phyloP scores from a whole-genome alignment of 2,797 vertebrate species.

The Sebastes flavidus region DNA sequence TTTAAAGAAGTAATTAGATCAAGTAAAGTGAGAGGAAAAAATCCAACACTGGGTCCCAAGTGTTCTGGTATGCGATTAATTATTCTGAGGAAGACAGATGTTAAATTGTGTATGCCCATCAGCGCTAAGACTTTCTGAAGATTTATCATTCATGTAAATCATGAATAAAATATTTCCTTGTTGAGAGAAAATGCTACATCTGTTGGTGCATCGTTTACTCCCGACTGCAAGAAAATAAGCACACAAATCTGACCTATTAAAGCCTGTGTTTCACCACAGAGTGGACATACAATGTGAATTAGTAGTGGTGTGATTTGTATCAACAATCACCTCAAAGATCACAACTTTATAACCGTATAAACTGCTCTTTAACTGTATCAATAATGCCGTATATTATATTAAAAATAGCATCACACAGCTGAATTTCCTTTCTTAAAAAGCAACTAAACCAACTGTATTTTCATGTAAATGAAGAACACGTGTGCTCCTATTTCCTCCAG shows the following conservation, averaged over 20 bases:
- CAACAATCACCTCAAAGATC: not conserved
- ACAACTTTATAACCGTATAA: not conserved
- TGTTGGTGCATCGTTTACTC: conserved; percentile 77
- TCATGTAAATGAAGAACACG: conserved; percentile 19
- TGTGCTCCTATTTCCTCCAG: conserved; percentile 29
- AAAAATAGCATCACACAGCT: not conserved
- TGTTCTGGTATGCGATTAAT: conserved; percentile 78
- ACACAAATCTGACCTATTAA: conserved; percentile 68
- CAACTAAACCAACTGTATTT: conserved; percentile 20
- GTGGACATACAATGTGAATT: conserved; percentile 24
- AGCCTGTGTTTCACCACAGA: conserved; percentile 13
- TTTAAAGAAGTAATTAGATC: conserved; percentile 80
- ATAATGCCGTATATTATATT: not conserved
- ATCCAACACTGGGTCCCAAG: conserved; percentile 72
- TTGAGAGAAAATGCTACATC: conserved; percentile 84
- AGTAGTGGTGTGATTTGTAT: not conserved
- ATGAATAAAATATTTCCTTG: conserved; percentile 88
- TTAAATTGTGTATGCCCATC: conserved; percentile 87
- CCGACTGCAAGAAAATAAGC: conserved; percentile 65
- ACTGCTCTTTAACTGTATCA: not conserved
- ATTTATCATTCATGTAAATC: conserved; percentile 87
- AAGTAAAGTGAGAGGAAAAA: conserved; percentile 76
- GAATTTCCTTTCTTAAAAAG: conserved; percentile 9
- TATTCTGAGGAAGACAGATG: conserved; percentile 86
- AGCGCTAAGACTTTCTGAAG: conserved; percentile 84